Conservation (phyloP, 2,113 vertebrate species). For the Daboia siamensis region DNA sequence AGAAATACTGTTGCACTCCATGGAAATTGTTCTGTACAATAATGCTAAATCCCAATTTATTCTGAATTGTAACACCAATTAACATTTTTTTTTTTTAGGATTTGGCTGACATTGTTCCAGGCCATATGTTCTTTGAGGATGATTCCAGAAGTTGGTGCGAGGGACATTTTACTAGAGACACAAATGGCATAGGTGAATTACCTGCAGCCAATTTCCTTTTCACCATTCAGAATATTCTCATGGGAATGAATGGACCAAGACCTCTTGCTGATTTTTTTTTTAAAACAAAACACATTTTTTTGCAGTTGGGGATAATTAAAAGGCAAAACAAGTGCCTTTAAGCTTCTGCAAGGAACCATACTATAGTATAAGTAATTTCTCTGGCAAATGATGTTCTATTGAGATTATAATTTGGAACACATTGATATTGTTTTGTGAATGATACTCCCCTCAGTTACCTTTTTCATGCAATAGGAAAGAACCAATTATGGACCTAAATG, state of each 20-base stretch:
- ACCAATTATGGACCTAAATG: background rate
- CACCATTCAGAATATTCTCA: background rate
- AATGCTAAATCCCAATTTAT: background rate
- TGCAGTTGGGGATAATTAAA: background rate
- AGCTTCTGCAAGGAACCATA: background rate
- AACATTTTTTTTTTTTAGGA: too few species aligned
- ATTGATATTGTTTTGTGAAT: background rate
- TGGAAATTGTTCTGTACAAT: background rate
- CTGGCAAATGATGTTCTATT: background rate
- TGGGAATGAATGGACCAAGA: background rate
- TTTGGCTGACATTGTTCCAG: background rate
- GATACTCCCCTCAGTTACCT: background rate
- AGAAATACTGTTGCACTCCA: background rate
- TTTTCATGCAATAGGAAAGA: background rate
- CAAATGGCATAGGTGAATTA: background rate
- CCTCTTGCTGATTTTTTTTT: background rate
- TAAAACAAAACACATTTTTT: background rate
- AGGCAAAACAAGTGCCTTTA: background rate
- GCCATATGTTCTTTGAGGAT: background rate
- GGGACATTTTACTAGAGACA: background rate
- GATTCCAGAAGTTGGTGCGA: background rate
- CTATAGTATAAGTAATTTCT: background rate
- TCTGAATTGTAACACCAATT: background rate
- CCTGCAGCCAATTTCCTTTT: background rate
- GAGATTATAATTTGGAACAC: background rate